phyloP scores from a whole-genome alignment of 2,113 vertebrate genomes.

The Alaudala cheleensis region DNA sequence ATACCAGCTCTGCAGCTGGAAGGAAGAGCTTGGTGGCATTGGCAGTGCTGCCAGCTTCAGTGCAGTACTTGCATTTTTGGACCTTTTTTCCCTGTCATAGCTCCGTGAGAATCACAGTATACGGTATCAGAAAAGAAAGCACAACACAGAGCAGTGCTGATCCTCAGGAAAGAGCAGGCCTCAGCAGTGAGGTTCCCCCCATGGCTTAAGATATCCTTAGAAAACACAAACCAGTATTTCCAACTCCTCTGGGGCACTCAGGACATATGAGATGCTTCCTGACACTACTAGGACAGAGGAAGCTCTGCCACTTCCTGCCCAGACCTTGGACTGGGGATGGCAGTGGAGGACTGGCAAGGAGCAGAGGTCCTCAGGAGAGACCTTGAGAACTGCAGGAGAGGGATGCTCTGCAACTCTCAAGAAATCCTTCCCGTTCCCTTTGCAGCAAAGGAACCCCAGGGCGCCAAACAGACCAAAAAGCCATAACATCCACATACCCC shows the following conservation, averaged over 20 bases:
- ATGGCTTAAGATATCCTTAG: background rate
- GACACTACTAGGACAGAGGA: background rate
- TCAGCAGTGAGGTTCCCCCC: background rate
- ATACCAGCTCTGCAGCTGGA: background rate
- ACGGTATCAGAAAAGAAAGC: background rate
- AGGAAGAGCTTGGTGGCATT: background rate
- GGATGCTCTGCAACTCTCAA: background rate
- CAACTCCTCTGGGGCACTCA: background rate
- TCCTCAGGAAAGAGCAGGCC: background rate
- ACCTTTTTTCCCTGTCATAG: background rate
- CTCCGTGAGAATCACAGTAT: background rate
- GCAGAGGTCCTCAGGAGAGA: background rate
- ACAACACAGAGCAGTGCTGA: background rate
- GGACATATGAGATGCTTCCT: background rate
- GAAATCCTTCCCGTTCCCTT: background rate
- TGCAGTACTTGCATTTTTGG: background rate
- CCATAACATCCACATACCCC: background rate
- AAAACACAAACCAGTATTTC: background rate
- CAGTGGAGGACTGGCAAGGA: background rate
- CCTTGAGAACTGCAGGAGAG: background rate
- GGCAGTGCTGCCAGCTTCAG: background rate
- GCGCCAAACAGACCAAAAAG: background rate
- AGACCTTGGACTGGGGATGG: accelerated
- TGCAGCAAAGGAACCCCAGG: background rate
- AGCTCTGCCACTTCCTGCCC: background rate